Evolutionary conservation across 2,113 vertebrate genomes (phyloP).

Genomic region (Aix galericulata): DNA sequence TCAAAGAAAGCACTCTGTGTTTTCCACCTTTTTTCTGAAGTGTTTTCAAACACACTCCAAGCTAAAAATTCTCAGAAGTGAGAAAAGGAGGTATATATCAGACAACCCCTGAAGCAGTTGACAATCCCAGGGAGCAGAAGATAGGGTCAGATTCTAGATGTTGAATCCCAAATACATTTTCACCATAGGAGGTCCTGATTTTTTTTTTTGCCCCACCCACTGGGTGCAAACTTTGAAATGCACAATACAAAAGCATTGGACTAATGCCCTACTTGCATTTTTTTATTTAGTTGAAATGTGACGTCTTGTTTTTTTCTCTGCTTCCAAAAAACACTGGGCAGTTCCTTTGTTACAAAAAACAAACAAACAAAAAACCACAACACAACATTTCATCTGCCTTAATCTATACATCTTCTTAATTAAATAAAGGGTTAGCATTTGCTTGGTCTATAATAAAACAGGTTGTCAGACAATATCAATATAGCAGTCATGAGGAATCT

Average conservation of each 20-base stretch:
- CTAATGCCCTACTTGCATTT: constrained; percentile 34
- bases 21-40: constrained; percentile 66
- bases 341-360: neutral
- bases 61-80: constrained; percentile 62
- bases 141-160: constrained; percentile 21
- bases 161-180: constrained; percentile 47
- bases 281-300: constrained; percentile 29
- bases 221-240: constrained; percentile 60
- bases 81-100: constrained; percentile 54
- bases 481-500: neutral
- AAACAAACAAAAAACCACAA: no score
- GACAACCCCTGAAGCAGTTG: constrained; percentile 49
- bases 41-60: constrained; percentile 70
- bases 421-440: neutral
- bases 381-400: neutral
- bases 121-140: constrained; percentile 42
- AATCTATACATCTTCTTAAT: neutral
- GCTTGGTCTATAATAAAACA: neutral
- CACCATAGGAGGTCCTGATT: constrained; percentile 48
- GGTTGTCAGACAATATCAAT: neutral
- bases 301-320: neutral
- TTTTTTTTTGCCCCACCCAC: constrained; percentile 62
- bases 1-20: constrained; percentile 68
- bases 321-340: neutral
- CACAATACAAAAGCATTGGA: constrained; percentile 1